These are phyloP conservation scores for Scomberomorus guttatus DNA, from an alignment of 2,797 vertebrate species.

Conservation along the genomic window DNA sequence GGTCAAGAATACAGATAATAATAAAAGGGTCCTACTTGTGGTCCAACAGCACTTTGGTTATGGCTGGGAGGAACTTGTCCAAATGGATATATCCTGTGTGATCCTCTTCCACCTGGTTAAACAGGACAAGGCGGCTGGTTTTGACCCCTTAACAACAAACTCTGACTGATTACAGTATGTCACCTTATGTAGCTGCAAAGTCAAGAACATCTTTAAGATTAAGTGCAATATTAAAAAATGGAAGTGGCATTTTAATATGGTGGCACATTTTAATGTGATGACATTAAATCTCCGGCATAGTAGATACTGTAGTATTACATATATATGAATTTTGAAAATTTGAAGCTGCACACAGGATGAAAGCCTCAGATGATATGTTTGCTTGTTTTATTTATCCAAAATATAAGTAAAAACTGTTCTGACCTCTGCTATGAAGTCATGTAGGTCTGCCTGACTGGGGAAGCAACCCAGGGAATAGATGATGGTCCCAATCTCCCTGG, in stretches of 20 bases:
- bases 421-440: slow-evolving; percentile 90
- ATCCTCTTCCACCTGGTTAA: slow-evolving; percentile 91
- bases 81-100: slow-evolving; percentile 87
- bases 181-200: no score
- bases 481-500: slow-evolving; percentile 93
- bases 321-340: not conserved
- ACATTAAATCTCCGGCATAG: not conserved
- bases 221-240: not conserved
- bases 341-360: not conserved
- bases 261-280: not conserved
- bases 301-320: not conserved
- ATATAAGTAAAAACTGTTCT: slow-evolving; percentile 16
- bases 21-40: slow-evolving; percentile 84
- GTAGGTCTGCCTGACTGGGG: slow-evolving; percentile 90
- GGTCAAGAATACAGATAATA: not conserved
- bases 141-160: not conserved
- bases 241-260: not conserved
- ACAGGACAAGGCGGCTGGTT: slow-evolving; percentile 8
- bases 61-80: slow-evolving; percentile 93
- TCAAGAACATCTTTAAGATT: not conserved
- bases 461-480: slow-evolving; percentile 92
- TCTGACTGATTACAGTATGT: not conserved
- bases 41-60: slow-evolving; percentile 90
- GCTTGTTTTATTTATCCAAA: not conserved
- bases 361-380: not conserved